Evolutionary conservation across 2,797 vertebrate species (phyloP), one percentile per base, ranked within the genome.

Genomic region (Lophotriccus pileatus): DNA sequence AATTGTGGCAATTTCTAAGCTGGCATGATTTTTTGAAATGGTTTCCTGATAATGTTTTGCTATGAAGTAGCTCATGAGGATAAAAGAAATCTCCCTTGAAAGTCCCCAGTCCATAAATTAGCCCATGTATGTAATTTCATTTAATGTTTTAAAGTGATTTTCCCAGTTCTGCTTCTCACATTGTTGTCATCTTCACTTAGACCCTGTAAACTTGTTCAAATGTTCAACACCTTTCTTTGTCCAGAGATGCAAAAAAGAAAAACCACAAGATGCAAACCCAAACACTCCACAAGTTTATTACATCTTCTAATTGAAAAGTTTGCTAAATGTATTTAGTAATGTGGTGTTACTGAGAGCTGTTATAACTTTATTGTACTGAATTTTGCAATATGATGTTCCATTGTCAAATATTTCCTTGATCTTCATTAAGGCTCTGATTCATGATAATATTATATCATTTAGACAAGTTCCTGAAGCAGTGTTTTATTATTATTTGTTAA

Each of bases 401-500:
- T 76, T 96, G 93, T 87, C 93, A 90, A 92, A 94, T 72, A 74
- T 90, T 93, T 97, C 82, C 80, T 87, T 92, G 77, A 44, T 94
- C 94, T 91, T 95, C 62, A 92, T 96, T 97, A 94, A 92, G 72
- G 41, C 56, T 70, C 22, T 97, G 92, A 97, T 97, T 96, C 93
- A 95, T 96, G 89, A 67, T 92, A 94, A 90, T 92, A 90, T 95
- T 96, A 56, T 63, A 92, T 97, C 84, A 76, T 93, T 92, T 87
- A 87, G 90, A 94, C 92, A 95, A 86, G 72, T 86, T 97, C 78
- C 93, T 96, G 89, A 92, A 97, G 87, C 94, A 82, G 79, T 92
- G 74, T 93, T 95, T 91, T 94, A 93, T 96, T 96, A 73, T 94
- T 96, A 77, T 96, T 97, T 97, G 83, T 94, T 95, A 95, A 96